A percentile compares a stretch with the other conserved stretches of the same genome.
Evolutionary conservation across 1,140 invertebrate genomes (phyloP).

Genomic region (Drosophila triauraria): DNA sequence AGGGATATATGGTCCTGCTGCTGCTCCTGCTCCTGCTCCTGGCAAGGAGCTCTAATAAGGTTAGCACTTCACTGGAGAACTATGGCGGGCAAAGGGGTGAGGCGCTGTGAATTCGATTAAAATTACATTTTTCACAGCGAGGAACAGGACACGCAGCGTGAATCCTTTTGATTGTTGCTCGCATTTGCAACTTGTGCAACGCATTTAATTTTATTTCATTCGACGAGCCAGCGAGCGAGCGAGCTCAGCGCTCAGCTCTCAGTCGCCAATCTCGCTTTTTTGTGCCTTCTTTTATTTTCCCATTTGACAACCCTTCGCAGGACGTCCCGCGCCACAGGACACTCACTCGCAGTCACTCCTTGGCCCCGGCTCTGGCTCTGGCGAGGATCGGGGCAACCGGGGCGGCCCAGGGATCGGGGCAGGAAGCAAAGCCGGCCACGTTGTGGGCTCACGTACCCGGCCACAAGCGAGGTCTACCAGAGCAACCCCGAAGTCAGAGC

Average conservation of each 20-base stretch:
- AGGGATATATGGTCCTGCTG: constrained; percentile 1
- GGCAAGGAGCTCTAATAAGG: constrained; percentile 65
- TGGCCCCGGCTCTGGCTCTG: not conserved
- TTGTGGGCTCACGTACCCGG: constrained; percentile 78
- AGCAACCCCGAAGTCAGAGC: constrained; percentile 66
- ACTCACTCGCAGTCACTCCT: constrained; percentile 9
- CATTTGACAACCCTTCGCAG: constrained; percentile 69
- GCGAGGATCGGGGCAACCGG: constrained; percentile 51
- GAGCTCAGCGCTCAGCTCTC: constrained; percentile 7
- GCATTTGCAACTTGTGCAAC: constrained; percentile 78
- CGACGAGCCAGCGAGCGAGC: constrained; percentile 44
- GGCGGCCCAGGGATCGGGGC: constrained; percentile 18
- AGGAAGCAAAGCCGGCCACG: constrained; percentile 79
- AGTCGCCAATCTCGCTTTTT: constrained; percentile 66
- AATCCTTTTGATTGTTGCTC: constrained; percentile 76
- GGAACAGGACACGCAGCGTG: constrained; percentile 66
- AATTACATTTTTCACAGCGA: constrained; percentile 74
- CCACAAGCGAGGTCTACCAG: constrained; percentile 82
- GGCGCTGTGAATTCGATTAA: constrained; percentile 78
- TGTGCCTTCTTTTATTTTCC: constrained; percentile 12
- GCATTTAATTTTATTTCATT: constrained; percentile 79
- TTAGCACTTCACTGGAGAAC: constrained; percentile 67
- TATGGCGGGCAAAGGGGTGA: constrained; percentile 39
- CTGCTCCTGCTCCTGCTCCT: not conserved
- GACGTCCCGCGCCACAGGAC: constrained; percentile 60